A percentile compares a stretch with the other conserved stretches of the same genome.
Conservation (phyloP, 35 echinoderm and acorn worm species). For the Patiria miniata region DNA sequence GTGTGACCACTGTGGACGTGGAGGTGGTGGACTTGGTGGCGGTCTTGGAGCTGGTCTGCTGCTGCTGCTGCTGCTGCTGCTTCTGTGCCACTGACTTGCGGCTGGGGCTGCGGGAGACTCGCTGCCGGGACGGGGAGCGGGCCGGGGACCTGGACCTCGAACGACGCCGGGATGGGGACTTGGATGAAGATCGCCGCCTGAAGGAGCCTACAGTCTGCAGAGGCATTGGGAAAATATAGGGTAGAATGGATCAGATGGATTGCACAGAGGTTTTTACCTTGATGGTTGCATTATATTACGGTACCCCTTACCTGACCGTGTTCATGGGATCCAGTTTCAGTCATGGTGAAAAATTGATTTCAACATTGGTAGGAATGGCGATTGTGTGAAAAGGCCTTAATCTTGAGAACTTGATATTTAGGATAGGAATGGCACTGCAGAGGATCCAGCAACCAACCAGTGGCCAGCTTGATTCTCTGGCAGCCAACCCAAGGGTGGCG, state of each 20-base stretch:
- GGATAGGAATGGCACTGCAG: no score
- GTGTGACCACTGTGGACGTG: not conserved
- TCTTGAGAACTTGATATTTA: no score
- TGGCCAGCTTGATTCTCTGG: no score
- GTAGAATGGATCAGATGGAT: not conserved
- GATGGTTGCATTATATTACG: not conserved
- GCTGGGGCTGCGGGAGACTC: not conserved
- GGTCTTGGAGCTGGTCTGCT: no score
- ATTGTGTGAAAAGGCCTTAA: no score
- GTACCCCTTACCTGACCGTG: not conserved
- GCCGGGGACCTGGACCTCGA: constrained; percentile 45
- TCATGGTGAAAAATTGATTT: no score
- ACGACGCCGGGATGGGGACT: constrained; percentile 49
- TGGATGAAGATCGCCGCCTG: constrained; percentile 35
- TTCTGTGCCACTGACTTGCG: not conserved
- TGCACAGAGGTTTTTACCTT: not conserved
- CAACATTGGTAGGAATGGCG: no score
- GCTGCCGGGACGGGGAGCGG: not conserved
- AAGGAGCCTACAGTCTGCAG: constrained; percentile 39
- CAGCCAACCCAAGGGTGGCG: no score
- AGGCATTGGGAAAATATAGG: not conserved
- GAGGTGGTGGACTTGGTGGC: no score
- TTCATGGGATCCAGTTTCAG: no score
- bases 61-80: not conserved
- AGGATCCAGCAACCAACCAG: no score